phyloP scores from a whole-genome alignment of 2,797 vertebrate genomes.

The Enteromius treurensis region DNA sequence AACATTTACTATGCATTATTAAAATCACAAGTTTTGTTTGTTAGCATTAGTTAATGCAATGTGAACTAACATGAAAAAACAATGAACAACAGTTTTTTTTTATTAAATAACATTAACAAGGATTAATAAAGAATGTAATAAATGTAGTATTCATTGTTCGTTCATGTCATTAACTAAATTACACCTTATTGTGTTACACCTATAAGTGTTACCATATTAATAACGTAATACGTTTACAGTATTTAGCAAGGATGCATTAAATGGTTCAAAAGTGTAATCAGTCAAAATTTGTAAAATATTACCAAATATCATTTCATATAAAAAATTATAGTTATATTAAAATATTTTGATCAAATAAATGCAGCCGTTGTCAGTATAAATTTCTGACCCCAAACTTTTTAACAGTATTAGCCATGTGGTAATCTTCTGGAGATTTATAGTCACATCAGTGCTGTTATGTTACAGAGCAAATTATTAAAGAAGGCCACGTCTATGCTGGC shows the following conservation, averaged over 20 bases:
- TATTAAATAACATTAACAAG: too few relatives aligned
- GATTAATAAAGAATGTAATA: too few relatives aligned
- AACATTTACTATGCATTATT: too few relatives aligned
- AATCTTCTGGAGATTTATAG: conserved; percentile 1
- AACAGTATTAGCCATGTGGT: background rate
- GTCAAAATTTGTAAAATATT: background rate
- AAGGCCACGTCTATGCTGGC: conserved; percentile 65
- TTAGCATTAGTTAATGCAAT: too few relatives aligned
- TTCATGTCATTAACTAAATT: too few relatives aligned
- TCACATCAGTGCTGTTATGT: background rate
- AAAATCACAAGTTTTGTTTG: too few relatives aligned
- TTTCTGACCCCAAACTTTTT: background rate
- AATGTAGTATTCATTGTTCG: too few relatives aligned
- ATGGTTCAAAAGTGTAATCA: background rate
- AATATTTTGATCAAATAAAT: background rate
- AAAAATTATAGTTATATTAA: background rate
- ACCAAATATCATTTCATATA: background rate
- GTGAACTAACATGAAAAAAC: too few relatives aligned
- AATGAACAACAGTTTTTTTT: too few relatives aligned
- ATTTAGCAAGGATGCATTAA: background rate
- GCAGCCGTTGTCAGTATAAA: background rate
- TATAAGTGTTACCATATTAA: background rate
- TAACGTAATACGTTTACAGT: background rate
- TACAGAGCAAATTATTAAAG: conserved; percentile 67
- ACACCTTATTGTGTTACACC: too few relatives aligned